Evolutionary conservation across 2,888 invertebrate species (phyloP).

Genomic region (Autographa gamma): DNA sequence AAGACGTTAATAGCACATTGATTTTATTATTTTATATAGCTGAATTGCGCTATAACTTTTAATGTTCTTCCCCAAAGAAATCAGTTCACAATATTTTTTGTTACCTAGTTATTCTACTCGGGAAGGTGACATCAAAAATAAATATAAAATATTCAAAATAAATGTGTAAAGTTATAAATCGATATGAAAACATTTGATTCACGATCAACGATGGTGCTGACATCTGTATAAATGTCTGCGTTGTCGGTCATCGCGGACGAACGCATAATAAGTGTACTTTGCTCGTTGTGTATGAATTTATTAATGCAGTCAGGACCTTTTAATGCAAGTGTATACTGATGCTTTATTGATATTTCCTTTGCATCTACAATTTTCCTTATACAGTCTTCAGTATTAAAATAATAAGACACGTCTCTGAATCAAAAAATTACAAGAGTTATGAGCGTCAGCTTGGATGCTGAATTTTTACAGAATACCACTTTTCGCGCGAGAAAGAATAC

Average conservation of each 20-base stretch:
- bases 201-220: not conserved
- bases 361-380: not conserved
- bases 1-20: too few relatives aligned
- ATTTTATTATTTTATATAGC: too few relatives aligned
- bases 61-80: too few relatives aligned
- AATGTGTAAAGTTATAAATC: not conserved
- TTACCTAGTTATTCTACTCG: too few relatives aligned
- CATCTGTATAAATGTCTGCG: not conserved
- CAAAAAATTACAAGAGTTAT: too few relatives aligned
- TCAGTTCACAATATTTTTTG: too few relatives aligned
- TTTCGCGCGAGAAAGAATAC: too few relatives aligned
- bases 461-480: not conserved
- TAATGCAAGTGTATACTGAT: not conserved
- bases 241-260: not conserved
- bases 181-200: not conserved
- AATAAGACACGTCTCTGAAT: not conserved
- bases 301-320: slow-evolving; percentile 1
- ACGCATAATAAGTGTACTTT: not conserved
- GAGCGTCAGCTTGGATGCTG: not conserved
- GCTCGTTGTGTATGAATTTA: not conserved
- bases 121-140: too few relatives aligned
- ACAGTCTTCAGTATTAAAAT: not conserved
- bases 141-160: too few relatives aligned
- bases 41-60: too few relatives aligned
- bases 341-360: not conserved